These are phyloP conservation scores for Pseudococcus viburni DNA, from an alignment of 2,888 invertebrate genomes.

Conservation along the genomic window DNA sequence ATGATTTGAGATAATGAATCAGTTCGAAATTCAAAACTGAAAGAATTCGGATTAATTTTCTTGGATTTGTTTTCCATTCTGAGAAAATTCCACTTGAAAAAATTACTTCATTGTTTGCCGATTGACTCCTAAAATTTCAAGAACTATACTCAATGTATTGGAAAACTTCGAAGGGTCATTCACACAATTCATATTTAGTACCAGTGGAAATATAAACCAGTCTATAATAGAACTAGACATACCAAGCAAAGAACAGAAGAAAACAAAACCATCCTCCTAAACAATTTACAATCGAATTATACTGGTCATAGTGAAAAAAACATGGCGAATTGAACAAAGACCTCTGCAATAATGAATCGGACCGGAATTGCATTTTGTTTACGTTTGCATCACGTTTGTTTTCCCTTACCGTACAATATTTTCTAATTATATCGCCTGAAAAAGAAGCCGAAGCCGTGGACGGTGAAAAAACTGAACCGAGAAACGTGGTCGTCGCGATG, in stretches of 20 bases:
- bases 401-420: neutral
- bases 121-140: neutral
- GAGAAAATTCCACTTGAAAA: neutral
- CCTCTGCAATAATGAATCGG: neutral
- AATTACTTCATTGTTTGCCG: neutral
- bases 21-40: too few species aligned
- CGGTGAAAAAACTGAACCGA: neutral
- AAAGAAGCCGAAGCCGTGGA: neutral
- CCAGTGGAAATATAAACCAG: neutral
- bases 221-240: neutral
- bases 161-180: neutral
- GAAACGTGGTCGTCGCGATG: constrained; percentile 18
- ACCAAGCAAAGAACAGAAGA: neutral
- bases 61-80: neutral
- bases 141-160: neutral
- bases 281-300: neutral
- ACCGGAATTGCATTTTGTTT: constrained; percentile 56
- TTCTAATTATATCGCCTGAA: neutral
- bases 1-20: neutral
- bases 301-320: neutral
- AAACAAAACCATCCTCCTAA: neutral
- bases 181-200: neutral
- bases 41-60: neutral
- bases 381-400: constrained; percentile 56
- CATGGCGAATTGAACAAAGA: constrained; percentile 3